Conservation (phyloP, 2,888 invertebrate genomes). For the Drosophila subsilvestris region DNA sequence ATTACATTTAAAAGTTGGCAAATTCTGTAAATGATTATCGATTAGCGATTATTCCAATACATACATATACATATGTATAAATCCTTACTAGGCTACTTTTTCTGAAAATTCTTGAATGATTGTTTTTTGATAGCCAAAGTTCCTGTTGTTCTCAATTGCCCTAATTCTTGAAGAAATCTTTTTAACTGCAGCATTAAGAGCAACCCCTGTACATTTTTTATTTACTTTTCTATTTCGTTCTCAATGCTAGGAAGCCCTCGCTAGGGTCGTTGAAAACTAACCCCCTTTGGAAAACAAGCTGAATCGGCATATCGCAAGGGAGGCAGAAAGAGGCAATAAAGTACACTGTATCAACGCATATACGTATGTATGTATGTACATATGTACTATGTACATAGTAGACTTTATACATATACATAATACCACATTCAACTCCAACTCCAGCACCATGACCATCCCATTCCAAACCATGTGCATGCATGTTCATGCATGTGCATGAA, state of each 20-base stretch:
- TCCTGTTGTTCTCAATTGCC: too few relatives aligned
- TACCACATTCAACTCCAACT: not conserved
- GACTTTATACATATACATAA: not conserved
- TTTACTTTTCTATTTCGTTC: not conserved
- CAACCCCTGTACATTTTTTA: not conserved
- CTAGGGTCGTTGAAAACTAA: not conserved
- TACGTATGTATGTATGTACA: not conserved
- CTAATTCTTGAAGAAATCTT: not conserved
- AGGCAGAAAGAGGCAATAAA: not conserved
- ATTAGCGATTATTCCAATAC: conserved; percentile 4
- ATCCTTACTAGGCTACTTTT: not conserved
- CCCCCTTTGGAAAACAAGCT: not conserved
- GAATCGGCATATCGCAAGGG: not conserved
- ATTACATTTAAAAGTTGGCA: not conserved
- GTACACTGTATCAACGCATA: not conserved
- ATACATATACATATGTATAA: too few relatives aligned
- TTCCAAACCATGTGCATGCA: conserved; percentile 4
- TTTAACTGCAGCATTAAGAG: not conserved
- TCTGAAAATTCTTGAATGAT: not conserved
- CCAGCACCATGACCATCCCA: not conserved
- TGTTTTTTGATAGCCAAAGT: not conserved
- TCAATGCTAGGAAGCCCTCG: not conserved
- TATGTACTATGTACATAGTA: not conserved
- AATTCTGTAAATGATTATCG: not conserved
- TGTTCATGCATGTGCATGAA: conserved; percentile 13